These are phyloP conservation scores for Hyaena hyaena DNA, from an alignment of 2,113 vertebrate genomes.

Conservation along the genomic window DNA sequence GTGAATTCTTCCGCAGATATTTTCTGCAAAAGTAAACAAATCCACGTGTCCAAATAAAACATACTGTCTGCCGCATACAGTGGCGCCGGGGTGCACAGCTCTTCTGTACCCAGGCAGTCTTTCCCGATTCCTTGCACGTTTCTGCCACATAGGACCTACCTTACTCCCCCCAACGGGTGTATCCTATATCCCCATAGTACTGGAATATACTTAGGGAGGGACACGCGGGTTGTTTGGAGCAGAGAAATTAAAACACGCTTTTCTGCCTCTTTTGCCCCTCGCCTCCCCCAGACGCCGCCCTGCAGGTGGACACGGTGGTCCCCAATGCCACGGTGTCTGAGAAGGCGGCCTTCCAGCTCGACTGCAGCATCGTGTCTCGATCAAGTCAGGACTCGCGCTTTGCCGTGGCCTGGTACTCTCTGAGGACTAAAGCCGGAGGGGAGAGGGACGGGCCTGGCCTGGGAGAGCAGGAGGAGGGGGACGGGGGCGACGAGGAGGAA, in stretches of 20 bases:
- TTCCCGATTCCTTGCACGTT: neutral
- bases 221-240: neutral
- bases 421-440: constrained; percentile 81
- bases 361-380: constrained; percentile 94
- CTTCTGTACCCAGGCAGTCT: accelerated
- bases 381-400: constrained; percentile 95
- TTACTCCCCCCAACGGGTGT: neutral
- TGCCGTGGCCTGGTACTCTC: constrained; percentile 94
- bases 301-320: constrained; percentile 93
- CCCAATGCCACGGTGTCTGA: constrained; percentile 93
- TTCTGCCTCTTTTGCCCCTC: neutral
- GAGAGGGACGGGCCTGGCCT: neutral
- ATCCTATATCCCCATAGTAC: accelerated
- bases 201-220: neutral
- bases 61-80: neutral
- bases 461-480: constrained; percentile 81
- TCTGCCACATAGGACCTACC: accelerated
- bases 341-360: constrained; percentile 90
- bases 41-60: neutral
- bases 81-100: too few species aligned
- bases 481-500: neutral
- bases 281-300: constrained; percentile 87
- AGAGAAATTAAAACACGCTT: neutral
- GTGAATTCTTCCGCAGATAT: neutral
- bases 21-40: neutral